Evolutionary conservation across 2,888 invertebrate species (phyloP).

Genomic region (Sesamia inferens): DNA sequence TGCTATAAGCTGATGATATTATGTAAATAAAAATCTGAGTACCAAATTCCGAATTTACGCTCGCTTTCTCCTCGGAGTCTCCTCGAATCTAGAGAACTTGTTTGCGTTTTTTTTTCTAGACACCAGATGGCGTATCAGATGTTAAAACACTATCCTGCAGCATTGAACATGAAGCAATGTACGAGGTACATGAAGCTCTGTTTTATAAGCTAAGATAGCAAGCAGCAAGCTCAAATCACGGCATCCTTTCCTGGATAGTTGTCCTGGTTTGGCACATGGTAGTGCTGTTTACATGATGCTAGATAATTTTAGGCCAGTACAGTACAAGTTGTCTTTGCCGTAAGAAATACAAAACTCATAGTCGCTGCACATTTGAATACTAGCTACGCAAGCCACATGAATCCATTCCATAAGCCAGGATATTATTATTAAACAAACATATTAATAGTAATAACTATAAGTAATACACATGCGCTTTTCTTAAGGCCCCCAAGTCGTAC

Average conservation of each 20-base stretch:
- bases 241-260: not conserved
- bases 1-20: too few relatives aligned
- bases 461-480: not conserved
- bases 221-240: not conserved
- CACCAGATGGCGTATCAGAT: not conserved
- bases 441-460: not conserved
- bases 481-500: not conserved
- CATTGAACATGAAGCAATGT: not conserved
- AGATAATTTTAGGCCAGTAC: not conserved
- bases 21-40: constrained; percentile 25
- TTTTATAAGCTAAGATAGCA: not conserved
- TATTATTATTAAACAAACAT: not conserved
- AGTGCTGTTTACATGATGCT: not conserved
- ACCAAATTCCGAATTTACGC: constrained; percentile 17
- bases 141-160: not conserved
- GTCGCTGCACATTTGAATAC: too few relatives aligned
- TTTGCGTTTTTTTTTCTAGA: not conserved
- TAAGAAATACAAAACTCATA: not conserved
- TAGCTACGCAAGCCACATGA: not conserved
- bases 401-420: not conserved
- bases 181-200: not conserved
- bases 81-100: constrained; percentile 7
- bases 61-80: constrained; percentile 32
- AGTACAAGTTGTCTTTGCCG: not conserved
- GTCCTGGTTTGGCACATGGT: not conserved